Conservation (phyloP, 2,797 vertebrate species). For the Lutjanus argentimaculatus region DNA sequence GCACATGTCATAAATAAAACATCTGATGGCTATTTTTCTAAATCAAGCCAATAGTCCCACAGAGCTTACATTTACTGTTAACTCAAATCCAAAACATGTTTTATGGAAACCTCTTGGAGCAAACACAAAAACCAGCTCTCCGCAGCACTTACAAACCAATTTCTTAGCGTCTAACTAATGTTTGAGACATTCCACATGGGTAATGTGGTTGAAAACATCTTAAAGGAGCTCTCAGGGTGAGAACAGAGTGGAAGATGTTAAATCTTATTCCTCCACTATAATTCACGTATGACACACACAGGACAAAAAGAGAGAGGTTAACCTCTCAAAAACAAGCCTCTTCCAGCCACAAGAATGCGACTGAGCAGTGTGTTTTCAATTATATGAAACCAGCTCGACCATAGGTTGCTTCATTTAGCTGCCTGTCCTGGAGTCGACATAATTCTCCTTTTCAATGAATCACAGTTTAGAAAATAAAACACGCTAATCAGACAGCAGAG, state of each 20-base stretch:
- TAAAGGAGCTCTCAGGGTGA: slow-evolving; percentile 48
- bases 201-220: slow-evolving; percentile 62
- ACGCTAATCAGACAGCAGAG: slow-evolving; percentile 44
- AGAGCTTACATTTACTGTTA: slow-evolving; percentile 23
- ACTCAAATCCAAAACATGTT: slow-evolving; percentile 61
- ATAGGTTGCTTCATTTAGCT: slow-evolving; percentile 73
- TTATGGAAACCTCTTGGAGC: slow-evolving; percentile 43
- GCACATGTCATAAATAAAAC: slow-evolving; percentile 34
- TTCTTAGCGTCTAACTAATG: slow-evolving; percentile 54
- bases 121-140: slow-evolving; percentile 47
- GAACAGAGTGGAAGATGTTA: slow-evolving; percentile 61
- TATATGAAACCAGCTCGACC: slow-evolving; percentile 67
- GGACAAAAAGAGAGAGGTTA: slow-evolving; percentile 63
- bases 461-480: slow-evolving; percentile 61
- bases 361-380: slow-evolving; percentile 77
- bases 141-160: slow-evolving; percentile 44
- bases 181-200: slow-evolving; percentile 49
- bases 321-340: slow-evolving; percentile 69
- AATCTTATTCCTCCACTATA: slow-evolving; percentile 55
- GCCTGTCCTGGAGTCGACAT: slow-evolving; percentile 48
- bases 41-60: slow-evolving; percentile 32
- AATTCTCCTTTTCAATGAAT: slow-evolving; percentile 59
- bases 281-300: slow-evolving; percentile 61
- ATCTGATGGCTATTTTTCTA: slow-evolving; percentile 47
- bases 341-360: slow-evolving; percentile 72